Base-by-base conservation (phyloP, 2,113 vertebrate genomes). In the Myocastor coypus region DNA sequence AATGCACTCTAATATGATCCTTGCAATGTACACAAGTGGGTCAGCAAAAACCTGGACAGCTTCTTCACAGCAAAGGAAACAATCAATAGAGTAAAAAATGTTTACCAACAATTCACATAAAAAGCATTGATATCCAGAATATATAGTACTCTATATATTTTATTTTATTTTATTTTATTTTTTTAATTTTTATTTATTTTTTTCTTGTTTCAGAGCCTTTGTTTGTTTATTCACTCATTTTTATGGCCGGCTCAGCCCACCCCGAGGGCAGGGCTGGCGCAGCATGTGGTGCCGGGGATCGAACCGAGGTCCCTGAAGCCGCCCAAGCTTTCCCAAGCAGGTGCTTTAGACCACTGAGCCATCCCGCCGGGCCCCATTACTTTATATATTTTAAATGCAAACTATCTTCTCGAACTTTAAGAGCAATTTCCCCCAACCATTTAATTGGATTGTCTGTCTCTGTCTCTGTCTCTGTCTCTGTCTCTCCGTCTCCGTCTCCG, bases 341-440 rank as follows among this genome's bases (percentile, higher is more conserved):
- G n/a, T n/a, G n/a, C n/a, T n/a, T n/a, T n/a, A n/a, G n/a, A n/a
- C n/a, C n/a, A n/a, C n/a, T n/a, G n/a, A n/a, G n/a, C n/a, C n/a
- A n/a, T n/a, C n/a, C n/a, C n/a, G n/a, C n/a, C n/a, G n/a, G n/a
- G n/a, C n/a, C n/a, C n/a, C n/a, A n/a, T n/a, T n/a, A 61, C 1
- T 46, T 24, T 55, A 26, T 50, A 61, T 66, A 66, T 66, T 96
- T 92, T 81, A 94, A 85, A 66, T 61, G 10, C 63, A 63, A 94
- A 80, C 3, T 94, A 63, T 24, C 22, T 3, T 83, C 50, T 42
- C n/a, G 14, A 69, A 52, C 42, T 90, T 81, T 88, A 52, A 77
- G 10, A n/a, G 3, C 4, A 68, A 3, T 77, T 88, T 14, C 7
- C 80, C 16, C 22, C 17, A 55, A 59, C 4, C 17, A 68, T 92